Percentiles rank a stretch among this genome's conserved stretches.
Conservation (phyloP, 2,797 vertebrate species). For the Australoheros facetus region DNA sequence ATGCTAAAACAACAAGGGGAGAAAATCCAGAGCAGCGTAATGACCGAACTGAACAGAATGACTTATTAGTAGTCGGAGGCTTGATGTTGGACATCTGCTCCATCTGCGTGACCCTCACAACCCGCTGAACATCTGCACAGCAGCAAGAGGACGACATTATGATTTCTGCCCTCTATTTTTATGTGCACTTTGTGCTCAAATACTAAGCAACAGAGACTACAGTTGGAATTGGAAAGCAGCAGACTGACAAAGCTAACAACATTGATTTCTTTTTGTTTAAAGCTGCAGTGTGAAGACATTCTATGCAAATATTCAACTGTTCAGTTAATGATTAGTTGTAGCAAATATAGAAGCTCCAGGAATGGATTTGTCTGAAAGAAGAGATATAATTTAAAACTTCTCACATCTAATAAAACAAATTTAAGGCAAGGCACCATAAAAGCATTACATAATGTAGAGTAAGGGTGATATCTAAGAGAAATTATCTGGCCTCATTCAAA, state of each 20-base stretch:
- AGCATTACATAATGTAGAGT: too few species aligned
- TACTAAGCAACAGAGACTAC: background rate
- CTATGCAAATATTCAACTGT: background rate
- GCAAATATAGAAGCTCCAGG: background rate
- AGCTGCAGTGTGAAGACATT: background rate
- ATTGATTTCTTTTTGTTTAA: background rate
- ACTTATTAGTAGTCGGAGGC: conserved; percentile 45
- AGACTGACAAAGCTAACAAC: background rate
- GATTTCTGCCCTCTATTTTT: background rate
- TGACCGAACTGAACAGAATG: conserved; percentile 14
- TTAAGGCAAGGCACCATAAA: too few species aligned
- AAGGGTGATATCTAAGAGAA: too few species aligned
- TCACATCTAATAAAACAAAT: background rate
- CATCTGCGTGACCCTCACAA: background rate
- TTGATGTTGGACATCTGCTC: conserved; percentile 41
- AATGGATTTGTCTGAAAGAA: background rate
- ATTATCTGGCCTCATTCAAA: too few species aligned
- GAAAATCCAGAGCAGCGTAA: background rate
- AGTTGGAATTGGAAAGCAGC: background rate
- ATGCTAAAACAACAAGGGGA: background rate
- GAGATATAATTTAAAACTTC: background rate
- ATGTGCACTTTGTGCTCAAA: conserved; percentile 3
- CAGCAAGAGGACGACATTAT: background rate
- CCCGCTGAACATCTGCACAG: conserved; percentile 31
- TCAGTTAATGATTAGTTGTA: background rate